These are phyloP conservation scores for Pachyuromys duprasi DNA, from an alignment of 2,797 vertebrate species.

Conservation along the genomic window DNA sequence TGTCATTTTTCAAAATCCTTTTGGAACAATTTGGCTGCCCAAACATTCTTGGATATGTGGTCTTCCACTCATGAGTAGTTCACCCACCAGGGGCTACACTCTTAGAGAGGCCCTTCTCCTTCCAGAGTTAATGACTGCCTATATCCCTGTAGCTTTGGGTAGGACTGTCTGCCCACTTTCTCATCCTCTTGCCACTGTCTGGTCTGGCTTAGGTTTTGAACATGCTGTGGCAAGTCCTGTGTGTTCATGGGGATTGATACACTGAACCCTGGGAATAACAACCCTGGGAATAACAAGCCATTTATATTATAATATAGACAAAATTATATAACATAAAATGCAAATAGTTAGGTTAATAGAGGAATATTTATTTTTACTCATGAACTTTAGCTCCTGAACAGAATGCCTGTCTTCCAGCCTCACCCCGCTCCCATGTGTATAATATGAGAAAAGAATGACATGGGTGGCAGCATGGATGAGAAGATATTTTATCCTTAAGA, in stretches of 20 bases:
- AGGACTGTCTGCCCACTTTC: background rate
- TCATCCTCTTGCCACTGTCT: background rate
- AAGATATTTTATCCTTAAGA: background rate
- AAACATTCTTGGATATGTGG: background rate
- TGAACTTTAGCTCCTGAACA: background rate
- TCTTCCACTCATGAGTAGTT: background rate
- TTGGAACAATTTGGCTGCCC: background rate
- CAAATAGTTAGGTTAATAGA: background rate
- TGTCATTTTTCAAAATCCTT: background rate
- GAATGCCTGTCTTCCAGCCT: background rate
- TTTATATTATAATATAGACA: background rate
- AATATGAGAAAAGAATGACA: background rate
- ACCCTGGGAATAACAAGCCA: too few species aligned
- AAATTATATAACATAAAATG: background rate
- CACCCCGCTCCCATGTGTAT: accelerated
- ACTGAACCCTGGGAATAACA: background rate
- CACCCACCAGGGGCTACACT: background rate
- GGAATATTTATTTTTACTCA: background rate
- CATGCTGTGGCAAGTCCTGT: background rate
- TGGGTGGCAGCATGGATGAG: too few species aligned
- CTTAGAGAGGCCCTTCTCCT: background rate
- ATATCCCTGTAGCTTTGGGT: too few species aligned
- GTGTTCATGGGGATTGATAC: background rate
- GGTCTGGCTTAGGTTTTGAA: background rate
- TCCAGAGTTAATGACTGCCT: background rate